phyloP scores from a whole-genome alignment of 1,140 invertebrate species.

The Augochlora pura region DNA sequence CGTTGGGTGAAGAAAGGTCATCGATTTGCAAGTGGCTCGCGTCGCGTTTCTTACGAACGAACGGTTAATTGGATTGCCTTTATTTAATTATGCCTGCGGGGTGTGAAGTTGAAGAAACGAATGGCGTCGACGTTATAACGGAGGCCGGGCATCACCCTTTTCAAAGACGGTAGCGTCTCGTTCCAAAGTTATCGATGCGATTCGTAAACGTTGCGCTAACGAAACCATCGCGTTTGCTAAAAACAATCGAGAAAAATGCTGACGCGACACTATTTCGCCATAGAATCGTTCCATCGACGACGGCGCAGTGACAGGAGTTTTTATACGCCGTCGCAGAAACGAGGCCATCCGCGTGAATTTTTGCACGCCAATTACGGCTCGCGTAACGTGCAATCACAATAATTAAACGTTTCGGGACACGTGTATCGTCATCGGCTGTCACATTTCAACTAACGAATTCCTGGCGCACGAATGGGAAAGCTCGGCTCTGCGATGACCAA shows the following conservation, averaged over 20 bases:
- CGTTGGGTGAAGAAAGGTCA: constrained; percentile 1
- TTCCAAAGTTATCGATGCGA: too few relatives aligned
- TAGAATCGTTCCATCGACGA: not conserved
- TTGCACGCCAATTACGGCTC: constrained; percentile 14
- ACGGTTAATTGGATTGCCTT: constrained; percentile 37
- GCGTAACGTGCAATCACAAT: not conserved
- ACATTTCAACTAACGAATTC: not conserved
- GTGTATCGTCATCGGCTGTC: not conserved
- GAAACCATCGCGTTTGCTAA: not conserved
- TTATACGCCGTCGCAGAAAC: not conserved
- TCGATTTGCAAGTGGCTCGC: constrained; percentile 1
- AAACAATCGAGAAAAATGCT: not conserved
- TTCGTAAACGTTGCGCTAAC: not conserved
- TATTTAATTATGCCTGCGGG: constrained; percentile 18
- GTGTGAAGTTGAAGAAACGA: not conserved
- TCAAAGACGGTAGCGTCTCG: too few relatives aligned
- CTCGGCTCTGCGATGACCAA: not conserved
- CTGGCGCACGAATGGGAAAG: not conserved
- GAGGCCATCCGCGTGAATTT: constrained; percentile 22
- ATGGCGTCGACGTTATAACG: not conserved
- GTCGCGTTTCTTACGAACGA: not conserved
- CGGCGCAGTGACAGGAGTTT: not conserved
- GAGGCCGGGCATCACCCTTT: too few relatives aligned
- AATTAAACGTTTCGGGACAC: constrained; percentile 10
- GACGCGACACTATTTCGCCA: not conserved